phyloP scores from a whole-genome alignment of 2,888 invertebrate species.

The Ceraclea dissimilis region DNA sequence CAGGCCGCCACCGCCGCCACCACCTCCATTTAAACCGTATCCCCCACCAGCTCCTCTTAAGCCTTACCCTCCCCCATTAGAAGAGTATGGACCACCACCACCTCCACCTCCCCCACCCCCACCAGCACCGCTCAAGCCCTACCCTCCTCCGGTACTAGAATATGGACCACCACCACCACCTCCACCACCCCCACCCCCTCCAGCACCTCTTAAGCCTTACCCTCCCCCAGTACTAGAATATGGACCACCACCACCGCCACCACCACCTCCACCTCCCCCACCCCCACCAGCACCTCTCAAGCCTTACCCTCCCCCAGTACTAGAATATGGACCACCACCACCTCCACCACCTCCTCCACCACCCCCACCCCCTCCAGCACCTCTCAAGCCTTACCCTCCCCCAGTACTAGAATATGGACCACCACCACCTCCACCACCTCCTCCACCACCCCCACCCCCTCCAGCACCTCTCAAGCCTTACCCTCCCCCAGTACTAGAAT shows the following conservation, averaged over 20 bases:
- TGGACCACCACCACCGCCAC: background rate
- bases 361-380: slow-evolving; percentile 6
- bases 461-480: slow-evolving; percentile 19
- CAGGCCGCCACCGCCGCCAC: slow-evolving; percentile 23
- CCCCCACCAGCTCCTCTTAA: slow-evolving; percentile 24
- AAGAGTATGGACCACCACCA: slow-evolving; percentile 26
- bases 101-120: slow-evolving; percentile 27
- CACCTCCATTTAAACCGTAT: slow-evolving; percentile 19
- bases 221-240: slow-evolving; percentile 11
- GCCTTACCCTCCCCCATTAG: background rate
- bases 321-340: slow-evolving; percentile 5
- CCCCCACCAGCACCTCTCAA: slow-evolving; percentile 10
- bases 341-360: slow-evolving; percentile 2
- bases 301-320: slow-evolving; percentile 12
- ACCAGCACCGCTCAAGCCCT: slow-evolving; percentile 8
- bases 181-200: slow-evolving; percentile 24
- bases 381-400: slow-evolving; percentile 13
- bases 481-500: slow-evolving; percentile 6
- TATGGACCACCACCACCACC: slow-evolving; percentile 25
- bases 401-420: slow-evolving; percentile 5
- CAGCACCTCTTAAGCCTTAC: slow-evolving; percentile 22
- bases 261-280: too few species aligned
- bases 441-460: background rate
- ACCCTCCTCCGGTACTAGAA: background rate
- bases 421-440: slow-evolving; percentile 6